Base-by-base conservation (phyloP, 2,888 invertebrate species). In the Cylindroiulus punctatus region DNA sequence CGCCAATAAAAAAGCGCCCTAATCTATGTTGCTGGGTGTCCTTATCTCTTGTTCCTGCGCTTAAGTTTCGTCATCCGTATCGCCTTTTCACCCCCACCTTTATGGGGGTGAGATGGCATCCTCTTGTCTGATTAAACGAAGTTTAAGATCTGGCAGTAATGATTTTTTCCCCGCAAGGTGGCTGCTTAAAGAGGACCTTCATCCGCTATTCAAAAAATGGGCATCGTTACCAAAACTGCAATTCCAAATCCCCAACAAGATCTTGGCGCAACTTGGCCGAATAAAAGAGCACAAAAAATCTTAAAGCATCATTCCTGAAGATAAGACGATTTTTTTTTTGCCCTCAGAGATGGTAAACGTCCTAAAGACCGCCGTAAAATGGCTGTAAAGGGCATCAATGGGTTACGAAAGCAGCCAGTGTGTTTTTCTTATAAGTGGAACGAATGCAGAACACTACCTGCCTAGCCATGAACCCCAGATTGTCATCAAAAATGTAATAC, bases 31-130 rank as follows among this genome's bases (percentile, higher is more conserved):
- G 36, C 81, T 32, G 30, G 81, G 36, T 81, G 30, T 81, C 81
- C 81, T 52, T 81, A 81, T 81, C 81, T 81, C 36, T 81, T 81
- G 81, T 81, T 52, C 52, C n/a, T 52, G 52, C n/a, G 52, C 52
- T 52, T 52, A n/a, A 52, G n/a, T 17, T 26, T 81, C 36, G 81
- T 81, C 81, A 81, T 81, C 26, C 26, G 81, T 81, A 26, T 81
- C 14, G 30, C 30, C 36, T 81, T 81, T 81, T 81, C 14, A 14
- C 44, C 44, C 44, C 4, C 44, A 3, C 12, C 12, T 81, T 36
- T 81, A 3, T n/a, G 52, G 52, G 52, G 52, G 12, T 52, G 3
- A 52, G n/a, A 19, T 52, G 52, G n/a, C 52, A n/a, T 52, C 36
- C 30, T 81, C 81, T 81, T 81, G 30, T 81, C 36, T 81, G 30